Conservation (phyloP, 2,888 invertebrate genomes). For the Apantesis nais region DNA sequence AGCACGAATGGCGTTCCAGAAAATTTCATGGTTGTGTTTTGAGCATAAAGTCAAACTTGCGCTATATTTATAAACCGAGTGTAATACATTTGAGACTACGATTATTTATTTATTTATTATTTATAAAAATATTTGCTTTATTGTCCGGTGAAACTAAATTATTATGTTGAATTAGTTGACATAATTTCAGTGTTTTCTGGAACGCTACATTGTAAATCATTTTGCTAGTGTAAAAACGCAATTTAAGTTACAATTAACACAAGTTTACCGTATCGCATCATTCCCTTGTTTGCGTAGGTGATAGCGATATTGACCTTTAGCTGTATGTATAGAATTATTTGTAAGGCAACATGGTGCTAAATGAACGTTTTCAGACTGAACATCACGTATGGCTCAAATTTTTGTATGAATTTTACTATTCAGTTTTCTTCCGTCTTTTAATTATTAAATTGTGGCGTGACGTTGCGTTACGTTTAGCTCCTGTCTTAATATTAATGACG, state of each 20-base stretch:
- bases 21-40: constrained; percentile 28
- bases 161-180: constrained; percentile 1
- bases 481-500: constrained; percentile 15
- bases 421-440: constrained; percentile 37
- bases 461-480: constrained; percentile 32
- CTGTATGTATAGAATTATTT: constrained; percentile 54
- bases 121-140: background rate
- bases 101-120: background rate
- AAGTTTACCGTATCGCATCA: constrained; percentile 72
- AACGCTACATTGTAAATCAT: constrained; percentile 34
- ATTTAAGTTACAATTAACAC: constrained; percentile 44
- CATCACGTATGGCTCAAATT: constrained; percentile 70
- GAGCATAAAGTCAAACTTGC: constrained; percentile 1
- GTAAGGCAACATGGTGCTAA: constrained; percentile 78
- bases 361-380: constrained; percentile 71
- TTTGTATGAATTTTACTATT: constrained; percentile 58
- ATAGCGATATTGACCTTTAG: constrained; percentile 76
- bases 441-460: constrained; percentile 33
- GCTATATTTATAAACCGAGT: background rate
- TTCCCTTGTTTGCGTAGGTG: constrained; percentile 74
- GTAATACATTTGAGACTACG: background rate
- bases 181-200: constrained; percentile 23
- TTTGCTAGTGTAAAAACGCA: constrained; percentile 38
- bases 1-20: constrained; percentile 32
- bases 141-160: constrained; percentile 15